phyloP scores from a whole-genome alignment of 2,797 vertebrate genomes.

The Chaenodraco wilsoni region DNA sequence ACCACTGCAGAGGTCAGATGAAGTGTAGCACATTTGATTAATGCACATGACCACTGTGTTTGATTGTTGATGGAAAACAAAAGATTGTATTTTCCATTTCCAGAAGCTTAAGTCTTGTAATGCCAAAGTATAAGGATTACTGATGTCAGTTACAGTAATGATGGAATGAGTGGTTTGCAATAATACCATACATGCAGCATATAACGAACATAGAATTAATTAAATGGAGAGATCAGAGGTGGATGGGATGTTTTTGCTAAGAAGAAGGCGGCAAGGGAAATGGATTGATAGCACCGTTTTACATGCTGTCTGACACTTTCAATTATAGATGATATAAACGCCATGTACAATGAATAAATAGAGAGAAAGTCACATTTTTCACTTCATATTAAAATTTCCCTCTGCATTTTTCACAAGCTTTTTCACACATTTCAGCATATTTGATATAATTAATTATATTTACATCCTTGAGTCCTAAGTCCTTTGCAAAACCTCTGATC shows the following conservation, averaged over 20 bases:
- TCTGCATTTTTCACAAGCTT: not conserved
- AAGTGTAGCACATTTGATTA: slow-evolving; percentile 13
- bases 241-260: not conserved
- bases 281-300: not conserved
- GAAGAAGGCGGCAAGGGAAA: not conserved
- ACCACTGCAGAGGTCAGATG: slow-evolving; percentile 3
- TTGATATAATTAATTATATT: not conserved
- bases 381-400: not conserved
- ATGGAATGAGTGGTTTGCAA: slow-evolving; percentile 10
- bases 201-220: slow-evolving; percentile 45
- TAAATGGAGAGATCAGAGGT: slow-evolving; percentile 33
- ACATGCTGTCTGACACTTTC: not conserved
- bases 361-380: not conserved
- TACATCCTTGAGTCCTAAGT: not conserved
- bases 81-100: slow-evolving; percentile 42
- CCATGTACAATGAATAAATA: not conserved
- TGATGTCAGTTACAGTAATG: slow-evolving; percentile 7
- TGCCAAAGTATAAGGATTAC: slow-evolving; percentile 51
- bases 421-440: not conserved
- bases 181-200: slow-evolving; percentile 37
- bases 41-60: slow-evolving; percentile 8
- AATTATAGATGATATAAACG: not conserved
- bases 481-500: not conserved
- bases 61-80: slow-evolving; percentile 45
- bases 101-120: slow-evolving; percentile 31